These are phyloP conservation scores for Heterotis niloticus DNA, from an alignment of 2,113 vertebrate species.

Conservation along the genomic window DNA sequence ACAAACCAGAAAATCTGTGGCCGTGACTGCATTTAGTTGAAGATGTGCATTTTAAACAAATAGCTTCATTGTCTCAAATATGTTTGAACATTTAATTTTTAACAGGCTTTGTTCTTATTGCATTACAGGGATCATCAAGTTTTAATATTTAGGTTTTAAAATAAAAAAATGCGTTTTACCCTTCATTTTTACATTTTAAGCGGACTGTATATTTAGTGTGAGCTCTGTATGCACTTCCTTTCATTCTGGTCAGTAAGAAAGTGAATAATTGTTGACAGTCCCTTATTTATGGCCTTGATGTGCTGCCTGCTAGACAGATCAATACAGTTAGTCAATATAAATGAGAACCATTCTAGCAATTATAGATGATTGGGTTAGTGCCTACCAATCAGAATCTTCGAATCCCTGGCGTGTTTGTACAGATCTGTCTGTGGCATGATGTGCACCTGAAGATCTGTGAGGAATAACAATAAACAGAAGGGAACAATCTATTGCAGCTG, in stretches of 20 bases:
- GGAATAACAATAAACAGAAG: constrained; percentile 15
- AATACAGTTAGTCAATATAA: constrained; percentile 44
- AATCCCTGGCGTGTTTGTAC: constrained; percentile 28
- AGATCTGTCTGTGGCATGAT: constrained; percentile 19
- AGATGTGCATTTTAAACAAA: no score
- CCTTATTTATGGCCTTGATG: constrained; percentile 39
- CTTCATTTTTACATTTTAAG: not conserved
- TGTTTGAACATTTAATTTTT: no score
- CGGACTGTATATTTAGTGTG: not conserved
- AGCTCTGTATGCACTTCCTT: not conserved
- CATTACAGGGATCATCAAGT: no score
- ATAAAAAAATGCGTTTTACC: not conserved
- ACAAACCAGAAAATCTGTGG: no score
- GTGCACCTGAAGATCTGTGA: constrained; percentile 14
- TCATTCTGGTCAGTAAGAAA: constrained; percentile 33
- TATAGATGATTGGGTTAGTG: constrained; percentile 45
- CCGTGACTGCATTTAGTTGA: no score
- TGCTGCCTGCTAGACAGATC: constrained; percentile 41
- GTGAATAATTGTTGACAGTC: constrained; percentile 40
- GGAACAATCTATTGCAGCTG: not conserved
- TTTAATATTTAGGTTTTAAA: not conserved
- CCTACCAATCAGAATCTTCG: constrained; percentile 34
- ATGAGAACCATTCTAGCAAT: constrained; percentile 46
- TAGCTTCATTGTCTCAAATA: no score
- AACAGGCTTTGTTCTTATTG: no score